Percentiles rank a stretch among this genome's conserved stretches.
Conservation (phyloP, 1,140 invertebrate species). For the Wiebesia pumilae region DNA sequence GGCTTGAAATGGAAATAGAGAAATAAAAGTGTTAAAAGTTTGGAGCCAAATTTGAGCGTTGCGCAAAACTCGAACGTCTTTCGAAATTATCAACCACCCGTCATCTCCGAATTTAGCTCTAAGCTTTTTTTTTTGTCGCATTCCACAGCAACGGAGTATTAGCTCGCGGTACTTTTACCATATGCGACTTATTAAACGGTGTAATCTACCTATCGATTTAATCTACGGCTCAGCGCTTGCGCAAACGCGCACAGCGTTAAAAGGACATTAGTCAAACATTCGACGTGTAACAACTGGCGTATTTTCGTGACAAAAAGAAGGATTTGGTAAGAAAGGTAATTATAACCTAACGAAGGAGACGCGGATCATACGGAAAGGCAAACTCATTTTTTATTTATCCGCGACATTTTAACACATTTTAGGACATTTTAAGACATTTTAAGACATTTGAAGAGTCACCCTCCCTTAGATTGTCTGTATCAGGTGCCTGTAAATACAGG, state of each 20-base stretch:
- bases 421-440: background rate
- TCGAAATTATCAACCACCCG: conserved; percentile 15
- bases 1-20: background rate
- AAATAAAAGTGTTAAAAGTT: conserved; percentile 3
- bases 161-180: background rate
- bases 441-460: too few species aligned
- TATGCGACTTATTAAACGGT: conserved; percentile 11
- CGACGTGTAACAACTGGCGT: background rate
- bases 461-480: too few species aligned
- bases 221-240: background rate
- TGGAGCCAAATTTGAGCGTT: background rate
- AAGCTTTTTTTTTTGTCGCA: background rate
- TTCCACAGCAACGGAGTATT: background rate
- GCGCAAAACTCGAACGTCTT: background rate
- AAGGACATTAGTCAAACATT: conserved; percentile 22
- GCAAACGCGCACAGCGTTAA: background rate
- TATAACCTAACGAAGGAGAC: background rate
- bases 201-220: conserved; percentile 7
- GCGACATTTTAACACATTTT: background rate
- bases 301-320: background rate
- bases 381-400: background rate
- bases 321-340: conserved; percentile 12
- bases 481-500: background rate
- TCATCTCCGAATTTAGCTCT: conserved; percentile 17
- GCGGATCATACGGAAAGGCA: background rate